phyloP scores from a whole-genome alignment of 2,113 vertebrate species.

The Morone saxatilis region DNA sequence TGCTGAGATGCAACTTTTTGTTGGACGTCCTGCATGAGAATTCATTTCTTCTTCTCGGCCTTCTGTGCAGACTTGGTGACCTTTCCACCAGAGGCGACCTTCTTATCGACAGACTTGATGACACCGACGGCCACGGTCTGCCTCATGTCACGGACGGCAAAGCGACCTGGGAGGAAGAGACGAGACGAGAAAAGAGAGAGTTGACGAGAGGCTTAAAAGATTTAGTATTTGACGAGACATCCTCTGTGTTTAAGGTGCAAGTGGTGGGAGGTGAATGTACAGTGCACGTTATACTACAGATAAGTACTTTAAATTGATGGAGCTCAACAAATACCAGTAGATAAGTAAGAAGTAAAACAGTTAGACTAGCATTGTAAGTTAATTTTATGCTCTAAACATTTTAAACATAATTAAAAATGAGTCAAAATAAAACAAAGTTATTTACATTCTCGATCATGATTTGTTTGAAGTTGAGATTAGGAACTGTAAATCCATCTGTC shows the following conservation, averaged over 20 bases:
- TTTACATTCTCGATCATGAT: neutral
- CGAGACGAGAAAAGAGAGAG: neutral
- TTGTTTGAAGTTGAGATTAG: neutral
- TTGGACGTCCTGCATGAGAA: slow-evolving; percentile 54
- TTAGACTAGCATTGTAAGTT: neutral
- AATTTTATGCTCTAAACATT: too few species aligned
- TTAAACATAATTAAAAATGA: neutral
- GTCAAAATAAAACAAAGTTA: neutral
- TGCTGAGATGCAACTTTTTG: slow-evolving; percentile 50
- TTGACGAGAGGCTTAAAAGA: neutral
- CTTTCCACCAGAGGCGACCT: slow-evolving; percentile 73
- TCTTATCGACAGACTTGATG: slow-evolving; percentile 87
- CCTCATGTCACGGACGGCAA: slow-evolving; percentile 86
- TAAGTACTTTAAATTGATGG: neutral
- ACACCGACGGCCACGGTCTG: slow-evolving; percentile 88
- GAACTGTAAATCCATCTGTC: neutral
- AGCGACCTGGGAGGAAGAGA: slow-evolving; percentile 74
- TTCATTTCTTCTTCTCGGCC: slow-evolving; percentile 86
- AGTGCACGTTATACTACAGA: neutral
- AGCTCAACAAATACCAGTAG: neutral
- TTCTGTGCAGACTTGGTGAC: slow-evolving; percentile 87
- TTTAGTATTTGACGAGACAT: neutral
- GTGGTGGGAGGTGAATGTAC: neutral
- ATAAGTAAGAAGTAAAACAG: too few species aligned
- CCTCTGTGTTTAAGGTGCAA: neutral